Evolutionary conservation across 2,888 invertebrate genomes (phyloP).

Genomic region (Agrotis ipsilon): DNA sequence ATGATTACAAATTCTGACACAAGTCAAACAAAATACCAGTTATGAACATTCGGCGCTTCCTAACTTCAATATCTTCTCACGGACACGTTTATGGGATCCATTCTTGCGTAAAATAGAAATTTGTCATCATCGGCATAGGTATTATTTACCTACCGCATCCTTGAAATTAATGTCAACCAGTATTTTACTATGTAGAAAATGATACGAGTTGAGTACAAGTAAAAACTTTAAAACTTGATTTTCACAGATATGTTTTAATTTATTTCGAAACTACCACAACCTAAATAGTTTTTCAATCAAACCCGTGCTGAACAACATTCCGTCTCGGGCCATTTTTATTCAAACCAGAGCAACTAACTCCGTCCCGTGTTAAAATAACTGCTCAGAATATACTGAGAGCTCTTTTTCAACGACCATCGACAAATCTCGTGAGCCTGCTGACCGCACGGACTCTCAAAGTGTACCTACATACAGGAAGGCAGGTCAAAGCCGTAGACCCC

Average conservation of each 20-base stretch:
- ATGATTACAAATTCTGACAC: slow-evolving; percentile 51
- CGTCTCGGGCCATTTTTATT: not conserved
- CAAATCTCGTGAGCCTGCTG: slow-evolving; percentile 66
- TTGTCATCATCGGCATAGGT: not conserved
- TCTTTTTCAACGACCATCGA: slow-evolving; percentile 57
- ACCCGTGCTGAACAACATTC: too few relatives aligned
- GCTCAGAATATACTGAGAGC: slow-evolving; percentile 33
- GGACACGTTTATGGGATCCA: slow-evolving; percentile 19
- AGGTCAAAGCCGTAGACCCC: slow-evolving; percentile 35
- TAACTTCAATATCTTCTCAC: slow-evolving; percentile 37
- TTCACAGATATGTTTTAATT: too few relatives aligned
- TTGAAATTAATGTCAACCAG: not conserved
- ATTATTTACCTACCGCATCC: too few relatives aligned
- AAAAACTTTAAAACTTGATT: not conserved
- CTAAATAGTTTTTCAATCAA: too few relatives aligned
- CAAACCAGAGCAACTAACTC: slow-evolving; percentile 5
- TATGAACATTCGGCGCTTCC: slow-evolving; percentile 15
- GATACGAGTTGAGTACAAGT: not conserved
- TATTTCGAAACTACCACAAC: too few relatives aligned
- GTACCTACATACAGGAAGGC: slow-evolving; percentile 37
- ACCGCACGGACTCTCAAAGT: slow-evolving; percentile 66
- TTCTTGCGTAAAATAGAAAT: slow-evolving; percentile 3
- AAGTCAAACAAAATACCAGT: slow-evolving; percentile 46
- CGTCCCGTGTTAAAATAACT: slow-evolving; percentile 5
- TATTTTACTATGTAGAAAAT: not conserved